Conservation (phyloP, 1,140 invertebrate genomes). For the Apis cerana region DNA sequence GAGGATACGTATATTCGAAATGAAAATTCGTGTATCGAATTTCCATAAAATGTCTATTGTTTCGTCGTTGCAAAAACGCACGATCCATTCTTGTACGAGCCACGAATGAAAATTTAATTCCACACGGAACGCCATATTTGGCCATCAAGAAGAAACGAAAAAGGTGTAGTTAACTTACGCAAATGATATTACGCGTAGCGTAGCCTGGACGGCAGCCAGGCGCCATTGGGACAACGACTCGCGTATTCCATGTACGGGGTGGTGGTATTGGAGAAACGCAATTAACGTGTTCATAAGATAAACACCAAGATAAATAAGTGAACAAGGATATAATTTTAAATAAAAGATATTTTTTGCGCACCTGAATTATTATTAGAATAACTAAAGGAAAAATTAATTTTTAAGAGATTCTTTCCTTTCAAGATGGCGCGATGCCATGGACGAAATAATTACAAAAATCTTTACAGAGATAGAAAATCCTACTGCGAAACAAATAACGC, state of each 20-base stretch:
- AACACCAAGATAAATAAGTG: too few species aligned
- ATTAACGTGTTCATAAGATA: background rate
- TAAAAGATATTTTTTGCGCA: too few species aligned
- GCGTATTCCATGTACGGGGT: background rate
- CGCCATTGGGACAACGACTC: slow-evolving; percentile 23
- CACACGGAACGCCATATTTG: background rate
- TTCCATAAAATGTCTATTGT: background rate
- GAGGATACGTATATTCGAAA: too few species aligned
- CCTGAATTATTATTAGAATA: too few species aligned
- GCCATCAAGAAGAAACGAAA: slow-evolving; percentile 25
- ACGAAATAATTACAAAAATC: too few species aligned
- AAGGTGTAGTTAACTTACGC: slow-evolving; percentile 35
- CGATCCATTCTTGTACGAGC: too few species aligned
- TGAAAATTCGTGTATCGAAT: background rate
- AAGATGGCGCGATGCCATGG: too few species aligned
- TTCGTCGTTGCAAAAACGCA: background rate
- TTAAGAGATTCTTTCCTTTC: too few species aligned
- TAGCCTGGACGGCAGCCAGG: slow-evolving; percentile 47
- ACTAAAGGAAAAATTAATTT: too few species aligned
- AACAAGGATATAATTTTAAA: too few species aligned
- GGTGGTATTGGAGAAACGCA: background rate
- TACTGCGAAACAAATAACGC: too few species aligned
- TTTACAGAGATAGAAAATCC: too few species aligned
- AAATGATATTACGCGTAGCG: slow-evolving; percentile 37
- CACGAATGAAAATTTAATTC: background rate